Conservation (phyloP, 1,140 invertebrate species). For the Hirudo medicinalis region DNA sequence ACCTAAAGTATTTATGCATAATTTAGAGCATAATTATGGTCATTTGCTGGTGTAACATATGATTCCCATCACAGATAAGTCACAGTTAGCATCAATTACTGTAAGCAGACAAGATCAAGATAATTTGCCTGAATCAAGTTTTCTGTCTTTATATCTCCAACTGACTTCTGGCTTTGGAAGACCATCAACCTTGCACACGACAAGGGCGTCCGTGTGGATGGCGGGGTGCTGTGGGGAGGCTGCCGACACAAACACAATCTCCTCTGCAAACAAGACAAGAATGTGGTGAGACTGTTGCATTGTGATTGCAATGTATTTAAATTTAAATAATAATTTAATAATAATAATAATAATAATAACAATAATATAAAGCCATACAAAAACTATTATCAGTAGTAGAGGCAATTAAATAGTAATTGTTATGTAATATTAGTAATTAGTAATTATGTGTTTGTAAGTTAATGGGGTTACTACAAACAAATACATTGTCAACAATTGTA, state of each 20-base stretch:
- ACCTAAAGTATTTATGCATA: not conserved
- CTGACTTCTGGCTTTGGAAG: conserved; percentile 20
- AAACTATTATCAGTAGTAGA: too few species aligned
- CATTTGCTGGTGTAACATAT: not conserved
- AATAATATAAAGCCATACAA: too few species aligned
- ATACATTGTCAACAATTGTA: too few species aligned
- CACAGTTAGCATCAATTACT: too few species aligned
- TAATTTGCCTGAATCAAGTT: conserved; percentile 12
- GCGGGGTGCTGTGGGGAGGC: conserved; percentile 15
- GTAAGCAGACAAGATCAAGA: not conserved
- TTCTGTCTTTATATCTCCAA: conserved; percentile 18
- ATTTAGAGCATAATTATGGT: not conserved
- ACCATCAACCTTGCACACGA: conserved; percentile 20
- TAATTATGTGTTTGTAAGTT: not conserved
- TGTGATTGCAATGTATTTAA: too few species aligned
- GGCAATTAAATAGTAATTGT: too few species aligned
- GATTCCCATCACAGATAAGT: not conserved
- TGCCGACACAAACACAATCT: conserved; percentile 21
- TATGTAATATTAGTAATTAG: too few species aligned
- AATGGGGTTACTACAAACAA: not conserved
- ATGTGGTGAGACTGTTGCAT: not conserved
- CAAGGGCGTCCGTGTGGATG: conserved; percentile 21
- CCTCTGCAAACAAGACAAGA: conserved; percentile 12
- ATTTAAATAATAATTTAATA: too few species aligned
- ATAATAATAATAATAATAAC: too few species aligned